phyloP scores from a whole-genome alignment of 1,140 invertebrate genomes.

The Teleogryllus occipitalis region DNA sequence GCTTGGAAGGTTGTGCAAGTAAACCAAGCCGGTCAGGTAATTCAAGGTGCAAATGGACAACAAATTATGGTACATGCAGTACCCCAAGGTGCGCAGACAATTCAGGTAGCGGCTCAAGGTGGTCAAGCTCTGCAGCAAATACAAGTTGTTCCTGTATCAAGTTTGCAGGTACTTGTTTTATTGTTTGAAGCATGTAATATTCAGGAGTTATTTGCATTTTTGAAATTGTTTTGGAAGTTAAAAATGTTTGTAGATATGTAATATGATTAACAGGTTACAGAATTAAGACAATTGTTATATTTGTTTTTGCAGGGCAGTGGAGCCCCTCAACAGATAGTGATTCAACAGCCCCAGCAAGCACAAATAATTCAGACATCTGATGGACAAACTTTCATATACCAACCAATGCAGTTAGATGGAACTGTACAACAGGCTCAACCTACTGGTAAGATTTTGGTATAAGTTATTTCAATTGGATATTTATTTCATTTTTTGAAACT shows the following conservation, averaged over 20 bases:
- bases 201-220: too few relatives aligned
- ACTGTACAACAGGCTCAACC: conserved; percentile 49
- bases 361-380: conserved; percentile 82
- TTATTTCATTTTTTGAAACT: too few relatives aligned
- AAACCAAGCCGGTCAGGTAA: conserved; percentile 42
- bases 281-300: neutral
- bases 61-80: conserved; percentile 38
- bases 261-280: neutral
- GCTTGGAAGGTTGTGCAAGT: conserved; percentile 39
- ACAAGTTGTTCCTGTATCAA: conserved; percentile 54
- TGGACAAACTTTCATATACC: conserved; percentile 89
- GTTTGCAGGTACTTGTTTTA: conserved; percentile 38
- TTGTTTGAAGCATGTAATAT: neutral
- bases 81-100: conserved; percentile 42
- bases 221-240: too few relatives aligned
- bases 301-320: conserved; percentile 7
- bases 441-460: conserved; percentile 38
- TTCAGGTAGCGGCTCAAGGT: conserved; percentile 52
- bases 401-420: conserved; percentile 58
- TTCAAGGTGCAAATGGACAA: conserved; percentile 37
- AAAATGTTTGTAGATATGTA: too few relatives aligned
- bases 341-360: conserved; percentile 51
- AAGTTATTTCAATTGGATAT: too few relatives aligned
- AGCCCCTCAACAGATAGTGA: conserved; percentile 26
- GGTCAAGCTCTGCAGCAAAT: conserved; percentile 47